These are phyloP conservation scores for Whitmania pigra DNA, from an alignment of 1,140 invertebrate genomes.

Conservation along the genomic window DNA sequence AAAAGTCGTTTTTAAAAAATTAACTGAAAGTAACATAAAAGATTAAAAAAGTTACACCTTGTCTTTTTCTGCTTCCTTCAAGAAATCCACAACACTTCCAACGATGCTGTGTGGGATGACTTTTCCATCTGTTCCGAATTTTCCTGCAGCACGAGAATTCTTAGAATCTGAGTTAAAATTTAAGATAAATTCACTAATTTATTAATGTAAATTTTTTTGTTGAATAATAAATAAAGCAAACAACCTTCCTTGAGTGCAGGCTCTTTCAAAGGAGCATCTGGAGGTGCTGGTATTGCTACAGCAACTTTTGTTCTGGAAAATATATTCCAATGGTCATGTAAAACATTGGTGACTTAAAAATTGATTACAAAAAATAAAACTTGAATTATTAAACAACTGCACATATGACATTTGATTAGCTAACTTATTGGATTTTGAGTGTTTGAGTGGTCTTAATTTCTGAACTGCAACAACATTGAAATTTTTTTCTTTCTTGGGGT, in stretches of 20 bases:
- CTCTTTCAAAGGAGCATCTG: constrained; percentile 34
- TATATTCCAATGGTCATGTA: neutral
- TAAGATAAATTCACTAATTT: neutral
- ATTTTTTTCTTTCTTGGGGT: neutral
- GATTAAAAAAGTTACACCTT: constrained; percentile 29
- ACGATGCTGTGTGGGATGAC: constrained; percentile 39
- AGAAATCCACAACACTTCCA: constrained; percentile 38
- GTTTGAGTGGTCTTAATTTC: neutral
- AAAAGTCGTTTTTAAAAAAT: neutral
- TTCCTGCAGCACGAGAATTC: neutral
- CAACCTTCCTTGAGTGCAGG: neutral
- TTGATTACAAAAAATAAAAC: neutral
- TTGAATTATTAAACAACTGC: no score
- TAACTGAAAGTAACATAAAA: neutral
- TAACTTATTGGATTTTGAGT: no score
- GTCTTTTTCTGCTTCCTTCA: constrained; percentile 30
- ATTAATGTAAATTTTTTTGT: constrained; percentile 11
- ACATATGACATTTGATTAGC: no score
- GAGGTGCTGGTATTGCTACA: constrained; percentile 35
- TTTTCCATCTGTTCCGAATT: constrained; percentile 33
- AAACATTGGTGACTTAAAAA: no score
- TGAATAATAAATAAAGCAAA: neutral
- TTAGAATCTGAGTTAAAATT: neutral
- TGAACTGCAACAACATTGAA: neutral
- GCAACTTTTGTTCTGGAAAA: constrained; percentile 26